Conservation (phyloP, 2,113 vertebrate genomes). For the Corynorhinus townsendii region DNA sequence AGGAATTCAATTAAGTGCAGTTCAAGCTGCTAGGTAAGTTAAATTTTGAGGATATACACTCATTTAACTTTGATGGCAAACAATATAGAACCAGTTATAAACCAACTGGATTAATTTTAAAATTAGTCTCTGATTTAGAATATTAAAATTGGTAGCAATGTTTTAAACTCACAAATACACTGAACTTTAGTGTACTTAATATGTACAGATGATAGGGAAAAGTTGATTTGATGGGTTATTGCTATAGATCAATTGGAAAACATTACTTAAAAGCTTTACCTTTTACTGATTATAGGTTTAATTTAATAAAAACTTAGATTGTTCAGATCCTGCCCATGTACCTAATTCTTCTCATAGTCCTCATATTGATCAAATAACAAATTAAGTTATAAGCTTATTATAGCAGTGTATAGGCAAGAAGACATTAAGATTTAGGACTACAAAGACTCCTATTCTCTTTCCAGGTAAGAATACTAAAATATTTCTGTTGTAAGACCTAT, state of each 20-base stretch:
- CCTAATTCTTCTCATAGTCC: not conserved
- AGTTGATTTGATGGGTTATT: not conserved
- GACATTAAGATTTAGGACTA: not conserved
- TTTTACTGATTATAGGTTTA: not conserved
- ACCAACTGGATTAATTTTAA: not conserved
- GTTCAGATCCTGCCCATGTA: not conserved
- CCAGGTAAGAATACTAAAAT: not conserved
- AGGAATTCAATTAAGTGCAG: conserved; percentile 96
- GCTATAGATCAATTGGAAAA: not conserved
- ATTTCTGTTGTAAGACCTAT: not conserved
- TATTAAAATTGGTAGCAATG: not conserved
- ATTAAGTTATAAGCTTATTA: not conserved
- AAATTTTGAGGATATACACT: not conserved
- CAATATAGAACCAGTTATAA: not conserved
- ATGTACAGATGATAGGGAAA: not conserved
- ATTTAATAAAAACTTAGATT: conserved; percentile 15
- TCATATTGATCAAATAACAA: not conserved
- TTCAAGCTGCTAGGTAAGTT: conserved; percentile 96
- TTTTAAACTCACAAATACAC: not conserved
- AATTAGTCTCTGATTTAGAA: not conserved
- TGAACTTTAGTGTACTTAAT: not conserved
- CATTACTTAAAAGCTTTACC: not conserved
- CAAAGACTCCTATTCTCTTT: not conserved
- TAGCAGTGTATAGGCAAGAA: not conserved
- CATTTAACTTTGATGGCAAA: conserved; percentile 8